phyloP scores from a whole-genome alignment of 2,797 vertebrate species.

The Helarctos malayanus region DNA sequence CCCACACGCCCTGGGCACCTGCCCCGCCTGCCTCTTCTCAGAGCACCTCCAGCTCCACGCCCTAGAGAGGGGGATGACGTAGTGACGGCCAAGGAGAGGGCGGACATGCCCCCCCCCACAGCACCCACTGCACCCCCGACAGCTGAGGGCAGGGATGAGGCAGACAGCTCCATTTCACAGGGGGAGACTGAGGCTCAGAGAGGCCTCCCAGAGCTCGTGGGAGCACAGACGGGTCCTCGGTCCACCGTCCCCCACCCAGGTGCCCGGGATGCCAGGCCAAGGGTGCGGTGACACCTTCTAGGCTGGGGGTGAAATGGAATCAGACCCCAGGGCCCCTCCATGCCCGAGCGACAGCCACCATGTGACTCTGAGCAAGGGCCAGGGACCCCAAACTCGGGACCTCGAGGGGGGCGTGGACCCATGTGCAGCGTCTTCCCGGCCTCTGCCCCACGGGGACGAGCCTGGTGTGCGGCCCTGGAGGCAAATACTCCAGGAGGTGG shows the following conservation, averaged over 20 bases:
- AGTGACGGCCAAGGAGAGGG: neutral
- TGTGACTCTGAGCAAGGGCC: rapidly evolving
- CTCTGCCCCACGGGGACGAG: neutral
- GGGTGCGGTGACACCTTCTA: rapidly evolving
- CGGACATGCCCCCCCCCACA: neutral
- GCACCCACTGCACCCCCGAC: neutral
- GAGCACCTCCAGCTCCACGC: neutral
- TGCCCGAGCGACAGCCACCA: rapidly evolving
- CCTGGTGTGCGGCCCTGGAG: rapidly evolving
- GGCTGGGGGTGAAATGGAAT: neutral
- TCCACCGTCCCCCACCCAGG: too few species aligned
- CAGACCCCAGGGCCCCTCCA: neutral
- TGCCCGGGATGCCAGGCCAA: neutral
- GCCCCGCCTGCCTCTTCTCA: neutral
- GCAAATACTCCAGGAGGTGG: neutral
- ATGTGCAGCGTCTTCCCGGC: rapidly evolving
- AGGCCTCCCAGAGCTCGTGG: neutral
- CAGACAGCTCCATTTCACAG: neutral
- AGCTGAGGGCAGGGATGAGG: neutral
- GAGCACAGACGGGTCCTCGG: too few species aligned
- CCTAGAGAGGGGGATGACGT: neutral
- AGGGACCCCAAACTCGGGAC: rapidly evolving
- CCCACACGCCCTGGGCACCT: neutral
- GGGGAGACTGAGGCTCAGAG: neutral
- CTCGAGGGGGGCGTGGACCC: rapidly evolving